A percentile compares a stretch with the other conserved stretches of the same genome.
Conservation (phyloP, 2,888 invertebrate genomes). For the Stenolophus ochropezus region DNA sequence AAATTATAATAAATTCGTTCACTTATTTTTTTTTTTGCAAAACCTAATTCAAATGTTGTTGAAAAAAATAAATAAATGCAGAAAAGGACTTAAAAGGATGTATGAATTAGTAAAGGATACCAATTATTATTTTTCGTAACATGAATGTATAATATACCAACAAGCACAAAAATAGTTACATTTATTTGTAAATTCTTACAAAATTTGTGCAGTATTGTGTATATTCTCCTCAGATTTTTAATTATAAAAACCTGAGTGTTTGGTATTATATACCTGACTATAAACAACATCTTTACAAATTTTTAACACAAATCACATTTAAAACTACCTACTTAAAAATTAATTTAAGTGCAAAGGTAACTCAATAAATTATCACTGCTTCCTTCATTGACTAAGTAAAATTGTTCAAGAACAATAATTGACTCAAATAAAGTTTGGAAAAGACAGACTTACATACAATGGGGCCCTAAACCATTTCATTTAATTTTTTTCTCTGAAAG, state of each 20-base stretch:
- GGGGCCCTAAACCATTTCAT: too few species aligned
- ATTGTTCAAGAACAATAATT: conserved; percentile 8
- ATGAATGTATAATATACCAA: conserved; percentile 59
- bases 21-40: too few species aligned
- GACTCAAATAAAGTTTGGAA: neutral
- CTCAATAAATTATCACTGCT: conserved; percentile 31
- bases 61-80: neutral
- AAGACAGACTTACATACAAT: too few species aligned
- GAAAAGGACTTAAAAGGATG: neutral
- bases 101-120: neutral
- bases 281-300: conserved; percentile 35
- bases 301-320: conserved; percentile 28
- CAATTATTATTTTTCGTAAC: conserved; percentile 42
- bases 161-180: conserved; percentile 56
- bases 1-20: too few species aligned
- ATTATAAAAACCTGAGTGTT: neutral
- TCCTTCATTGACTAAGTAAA: neutral
- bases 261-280: neutral
- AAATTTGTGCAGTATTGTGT: conserved; percentile 53
- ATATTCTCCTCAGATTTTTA: neutral
- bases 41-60: too few species aligned
- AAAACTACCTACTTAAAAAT: conserved; percentile 36
- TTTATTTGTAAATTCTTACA: conserved; percentile 54
- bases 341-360: conserved; percentile 40
- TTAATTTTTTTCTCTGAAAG: too few species aligned